A percentile compares a stretch with the other conserved stretches of the same genome.
Conservation (phyloP, 2,113 vertebrate species). For the Odontesthes bonariensis region DNA sequence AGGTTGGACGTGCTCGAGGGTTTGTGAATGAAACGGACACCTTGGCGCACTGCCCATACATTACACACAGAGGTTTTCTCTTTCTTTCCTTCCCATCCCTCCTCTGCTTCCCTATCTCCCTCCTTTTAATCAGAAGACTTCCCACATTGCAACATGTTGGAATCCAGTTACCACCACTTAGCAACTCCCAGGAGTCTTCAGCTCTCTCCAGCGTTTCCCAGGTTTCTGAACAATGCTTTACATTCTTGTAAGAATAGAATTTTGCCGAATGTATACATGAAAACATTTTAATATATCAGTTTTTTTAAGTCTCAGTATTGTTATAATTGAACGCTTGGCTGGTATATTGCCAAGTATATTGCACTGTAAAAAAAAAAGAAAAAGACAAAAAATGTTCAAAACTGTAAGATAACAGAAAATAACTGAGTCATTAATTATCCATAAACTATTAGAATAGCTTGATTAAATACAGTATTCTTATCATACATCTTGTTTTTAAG, state of each 20-base stretch:
- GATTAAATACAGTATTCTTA: no score
- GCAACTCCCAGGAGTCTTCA: conserved; percentile 63
- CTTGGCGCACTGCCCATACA: conserved; percentile 58
- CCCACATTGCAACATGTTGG: conserved; percentile 78
- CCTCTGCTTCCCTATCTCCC: conserved; percentile 44
- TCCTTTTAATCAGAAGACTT: conserved; percentile 76
- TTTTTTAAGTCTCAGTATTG: no score
- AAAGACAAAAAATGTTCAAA: no score
- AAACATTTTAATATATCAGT: no score
- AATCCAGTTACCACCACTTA: conserved; percentile 79
- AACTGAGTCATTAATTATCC: no score
- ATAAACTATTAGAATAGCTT: no score
- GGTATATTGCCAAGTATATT: no score
- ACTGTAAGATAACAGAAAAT: no score
- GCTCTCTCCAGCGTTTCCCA: conserved; percentile 23
- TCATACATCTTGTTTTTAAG: no score
- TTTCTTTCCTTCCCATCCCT: conserved; percentile 42
- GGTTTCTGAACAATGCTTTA: conserved; percentile 6
- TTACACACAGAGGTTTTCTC: conserved; percentile 55
- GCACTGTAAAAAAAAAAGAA: no score
- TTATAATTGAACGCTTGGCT: no score
- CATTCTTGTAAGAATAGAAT: conserved; percentile 10
- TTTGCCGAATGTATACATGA: no score
- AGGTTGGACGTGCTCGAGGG: conserved; percentile 60
- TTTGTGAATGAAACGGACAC: conserved; percentile 81